Base-by-base conservation (phyloP, 2,797 vertebrate species). In the Malacoctenus gilli region DNA sequence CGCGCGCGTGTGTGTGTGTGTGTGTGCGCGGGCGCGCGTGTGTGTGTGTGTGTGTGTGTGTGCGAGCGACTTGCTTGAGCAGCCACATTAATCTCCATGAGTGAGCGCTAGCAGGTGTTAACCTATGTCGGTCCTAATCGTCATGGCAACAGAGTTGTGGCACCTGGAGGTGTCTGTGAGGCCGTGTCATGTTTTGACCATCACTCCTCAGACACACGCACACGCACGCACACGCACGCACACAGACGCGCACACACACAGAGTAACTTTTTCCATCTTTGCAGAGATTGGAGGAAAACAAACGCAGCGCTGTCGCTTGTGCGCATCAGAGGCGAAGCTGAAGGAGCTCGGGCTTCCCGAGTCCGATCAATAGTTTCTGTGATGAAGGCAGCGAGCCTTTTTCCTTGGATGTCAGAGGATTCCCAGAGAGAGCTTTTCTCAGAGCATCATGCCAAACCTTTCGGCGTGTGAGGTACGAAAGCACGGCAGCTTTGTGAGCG, bases 11-110 rank as follows among this genome's bases (percentile, higher is more conserved):
- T 65, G 63, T 73, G 71, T 68, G 50, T 77, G 70, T 76, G 48
- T 68, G 40, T 74, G 57, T 73, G 58, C 80, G 42, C 79, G 79
- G 75, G 83, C 77, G n/a, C n/a, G 59, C 64, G 61, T 80, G 25
- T 5, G 5, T 28, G 48, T 65, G 63, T 73, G 71, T 68, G 50
- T 78, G 72, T 76, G 48, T 68, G 40, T 74, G 57, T 73, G 58
- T 82, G 43, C 79, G 79, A 75, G 83, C 77, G 84, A 70, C 61
- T 56, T 67, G 65, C 66, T 75, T 46, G 65, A 70, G 66, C 85
- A 63, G 83, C 79, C 85, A 87, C 88, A 92, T 92, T 92, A 90
- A 92, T 92, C 91, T 92, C 85, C 87, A 88, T 90, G 89, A 91
- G 89, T 91, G 89, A 90, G 79, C 77, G 32, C 84, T 73, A 90